Percentiles rank a stretch among this genome's conserved stretches.
Conservation (phyloP, 2,797 vertebrate species). For the Zalophus californianus region DNA sequence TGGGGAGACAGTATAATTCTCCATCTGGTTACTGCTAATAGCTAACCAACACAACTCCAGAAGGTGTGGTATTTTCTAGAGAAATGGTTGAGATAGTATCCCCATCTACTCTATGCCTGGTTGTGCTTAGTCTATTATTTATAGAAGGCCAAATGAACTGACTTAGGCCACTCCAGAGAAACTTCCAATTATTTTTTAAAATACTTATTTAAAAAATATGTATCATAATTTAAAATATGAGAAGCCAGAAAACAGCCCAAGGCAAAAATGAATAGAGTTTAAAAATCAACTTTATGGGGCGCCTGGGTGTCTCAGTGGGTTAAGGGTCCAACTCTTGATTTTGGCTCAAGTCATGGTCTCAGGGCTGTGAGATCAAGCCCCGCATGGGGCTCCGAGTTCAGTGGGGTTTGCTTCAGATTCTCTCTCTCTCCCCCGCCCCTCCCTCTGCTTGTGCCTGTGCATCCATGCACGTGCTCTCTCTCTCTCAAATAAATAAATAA, state of each 20-base stretch:
- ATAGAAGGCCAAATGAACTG: slow-evolving; percentile 68
- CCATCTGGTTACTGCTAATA: slow-evolving; percentile 88
- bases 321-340: neutral
- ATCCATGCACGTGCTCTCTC: neutral
- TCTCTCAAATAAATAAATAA: neutral
- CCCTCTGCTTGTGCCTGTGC: neutral
- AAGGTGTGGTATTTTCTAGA: slow-evolving; percentile 79
- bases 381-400: neutral
- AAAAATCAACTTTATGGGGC: neutral
- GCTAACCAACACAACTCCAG: slow-evolving; percentile 83
- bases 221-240: slow-evolving; percentile 61
- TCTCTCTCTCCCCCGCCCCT: neutral
- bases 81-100: slow-evolving; percentile 63
- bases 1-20: slow-evolving; percentile 85
- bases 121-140: slow-evolving; percentile 70
- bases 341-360: neutral
- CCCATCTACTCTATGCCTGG: neutral
- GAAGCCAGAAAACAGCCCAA: slow-evolving; percentile 45
- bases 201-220: slow-evolving; percentile 53
- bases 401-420: neutral
- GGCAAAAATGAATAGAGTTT: slow-evolving; percentile 53
- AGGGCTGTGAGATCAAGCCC: neutral
- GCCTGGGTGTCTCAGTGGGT: neutral
- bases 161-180: slow-evolving; percentile 67
- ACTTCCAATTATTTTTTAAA: slow-evolving; percentile 58